Conservation (phyloP, 2,113 vertebrate species). For the Bos indicus region DNA sequence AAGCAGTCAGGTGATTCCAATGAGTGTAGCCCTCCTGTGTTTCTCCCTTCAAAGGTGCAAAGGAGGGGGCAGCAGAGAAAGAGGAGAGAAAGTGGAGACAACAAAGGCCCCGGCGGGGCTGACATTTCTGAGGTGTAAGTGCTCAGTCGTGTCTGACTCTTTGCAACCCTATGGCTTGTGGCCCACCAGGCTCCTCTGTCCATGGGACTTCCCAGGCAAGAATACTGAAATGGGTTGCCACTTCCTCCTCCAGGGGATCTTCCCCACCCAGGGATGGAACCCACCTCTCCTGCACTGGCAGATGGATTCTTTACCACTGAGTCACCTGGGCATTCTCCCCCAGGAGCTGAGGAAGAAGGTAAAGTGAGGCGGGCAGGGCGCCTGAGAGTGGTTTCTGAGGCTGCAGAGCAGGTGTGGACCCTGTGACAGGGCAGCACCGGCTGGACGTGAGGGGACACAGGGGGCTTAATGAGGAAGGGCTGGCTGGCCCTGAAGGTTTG, state of each 20-base stretch:
- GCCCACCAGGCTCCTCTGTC: not conserved
- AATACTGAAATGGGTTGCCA: not conserved
- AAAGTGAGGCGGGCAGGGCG: fast-evolving
- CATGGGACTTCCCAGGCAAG: not conserved
- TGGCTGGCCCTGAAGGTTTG: not conserved
- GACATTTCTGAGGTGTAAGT: fast-evolving
- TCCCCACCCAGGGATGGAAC: not conserved
- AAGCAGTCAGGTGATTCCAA: not conserved
- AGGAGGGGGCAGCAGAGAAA: not conserved
- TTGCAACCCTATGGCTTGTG: fast-evolving
- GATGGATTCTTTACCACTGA: not conserved
- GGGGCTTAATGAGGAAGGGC: not conserved
- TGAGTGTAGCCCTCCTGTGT: too few relatives aligned
- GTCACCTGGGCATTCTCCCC: not conserved
- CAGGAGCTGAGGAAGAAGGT: fast-evolving
- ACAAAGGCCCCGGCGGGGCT: fast-evolving
- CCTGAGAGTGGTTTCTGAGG: not conserved
- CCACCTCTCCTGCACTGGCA: not conserved
- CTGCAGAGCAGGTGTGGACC: not conserved
- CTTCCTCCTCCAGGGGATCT: not conserved
- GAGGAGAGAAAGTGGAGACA: fast-evolving
- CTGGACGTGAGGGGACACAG: fast-evolving
- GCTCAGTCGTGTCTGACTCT: not conserved
- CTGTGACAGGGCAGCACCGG: fast-evolving
- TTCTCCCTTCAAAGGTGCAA: not conserved